These are phyloP conservation scores for Lepilemur septentrionalis DNA, from an alignment of 2,797 vertebrate species.

Conservation along the genomic window DNA sequence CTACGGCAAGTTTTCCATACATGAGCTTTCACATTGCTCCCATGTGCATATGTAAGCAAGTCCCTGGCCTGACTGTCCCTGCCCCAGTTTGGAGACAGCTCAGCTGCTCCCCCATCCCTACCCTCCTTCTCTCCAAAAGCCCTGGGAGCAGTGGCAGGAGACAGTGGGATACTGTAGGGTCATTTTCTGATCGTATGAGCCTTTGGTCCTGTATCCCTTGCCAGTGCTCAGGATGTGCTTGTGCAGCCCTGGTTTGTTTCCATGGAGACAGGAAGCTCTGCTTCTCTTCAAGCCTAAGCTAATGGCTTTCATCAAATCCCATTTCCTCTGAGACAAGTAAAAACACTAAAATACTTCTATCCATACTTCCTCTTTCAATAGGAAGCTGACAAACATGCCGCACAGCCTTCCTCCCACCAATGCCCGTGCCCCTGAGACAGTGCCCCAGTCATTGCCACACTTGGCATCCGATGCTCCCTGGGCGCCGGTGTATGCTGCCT, in stretches of 20 bases:
- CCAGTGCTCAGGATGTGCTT: slow-evolving; percentile 59
- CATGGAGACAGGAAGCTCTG: slow-evolving; percentile 82
- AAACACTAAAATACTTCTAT: slow-evolving; percentile 37
- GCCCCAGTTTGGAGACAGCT: neutral
- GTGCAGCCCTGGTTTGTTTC: slow-evolving; percentile 74
- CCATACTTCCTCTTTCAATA: slow-evolving; percentile 4
- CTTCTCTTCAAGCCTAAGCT: slow-evolving; percentile 76
- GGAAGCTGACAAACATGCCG: neutral
- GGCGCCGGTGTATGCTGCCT: neutral
- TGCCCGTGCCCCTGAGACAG: fast-evolving
- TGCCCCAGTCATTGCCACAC: neutral
- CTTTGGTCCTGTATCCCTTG: slow-evolving; percentile 42
- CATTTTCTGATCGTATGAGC: slow-evolving; percentile 34
- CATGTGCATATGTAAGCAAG: neutral
- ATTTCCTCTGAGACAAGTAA: slow-evolving; percentile 68
- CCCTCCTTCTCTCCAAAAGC: neutral
- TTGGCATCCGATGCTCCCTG: neutral
- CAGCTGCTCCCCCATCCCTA: neutral
- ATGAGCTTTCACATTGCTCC: neutral
- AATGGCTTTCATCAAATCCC: slow-evolving; percentile 77
- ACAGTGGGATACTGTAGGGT: slow-evolving; percentile 13
- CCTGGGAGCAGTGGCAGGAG: neutral
- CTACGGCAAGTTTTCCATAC: neutral
- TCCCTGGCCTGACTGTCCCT: neutral
- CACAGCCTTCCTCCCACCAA: neutral